phyloP scores from a whole-genome alignment of 2,113 vertebrate genomes.

The Actenoides hombroni region DNA sequence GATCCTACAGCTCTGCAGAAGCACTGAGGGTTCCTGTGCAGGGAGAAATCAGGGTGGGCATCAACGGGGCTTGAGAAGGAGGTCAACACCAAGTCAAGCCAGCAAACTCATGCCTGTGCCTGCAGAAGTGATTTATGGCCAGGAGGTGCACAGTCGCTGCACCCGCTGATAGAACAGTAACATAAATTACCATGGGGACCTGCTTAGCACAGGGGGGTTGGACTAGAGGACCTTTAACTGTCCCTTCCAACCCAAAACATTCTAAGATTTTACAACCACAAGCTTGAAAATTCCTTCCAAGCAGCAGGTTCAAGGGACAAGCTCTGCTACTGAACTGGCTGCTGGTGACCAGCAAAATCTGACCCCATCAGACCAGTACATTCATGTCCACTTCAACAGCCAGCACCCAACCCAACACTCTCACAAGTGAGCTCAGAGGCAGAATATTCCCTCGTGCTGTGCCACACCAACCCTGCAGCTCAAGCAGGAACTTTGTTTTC shows the following conservation, averaged over 20 bases:
- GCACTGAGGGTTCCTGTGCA: neutral
- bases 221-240: no score
- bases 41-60: neutral
- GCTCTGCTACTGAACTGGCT: neutral
- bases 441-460: neutral
- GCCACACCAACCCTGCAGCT: neutral
- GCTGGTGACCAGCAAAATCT: neutral
- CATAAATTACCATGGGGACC: no score
- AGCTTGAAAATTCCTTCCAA: neutral
- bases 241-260: no score
- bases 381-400: neutral
- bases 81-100: neutral
- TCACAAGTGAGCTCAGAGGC: neutral
- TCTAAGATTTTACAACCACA: neutral
- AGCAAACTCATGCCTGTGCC: neutral
- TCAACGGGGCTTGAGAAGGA: neutral
- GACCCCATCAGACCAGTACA: neutral
- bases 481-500: neutral
- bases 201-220: no score
- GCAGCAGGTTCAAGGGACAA: neutral
- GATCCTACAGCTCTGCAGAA: neutral
- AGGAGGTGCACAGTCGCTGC: neutral
- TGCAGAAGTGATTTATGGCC: neutral
- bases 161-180: neutral
- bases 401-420: neutral